Evolutionary conservation across 2,113 vertebrate genomes (phyloP).

Genomic region (Pithys albifrons): DNA sequence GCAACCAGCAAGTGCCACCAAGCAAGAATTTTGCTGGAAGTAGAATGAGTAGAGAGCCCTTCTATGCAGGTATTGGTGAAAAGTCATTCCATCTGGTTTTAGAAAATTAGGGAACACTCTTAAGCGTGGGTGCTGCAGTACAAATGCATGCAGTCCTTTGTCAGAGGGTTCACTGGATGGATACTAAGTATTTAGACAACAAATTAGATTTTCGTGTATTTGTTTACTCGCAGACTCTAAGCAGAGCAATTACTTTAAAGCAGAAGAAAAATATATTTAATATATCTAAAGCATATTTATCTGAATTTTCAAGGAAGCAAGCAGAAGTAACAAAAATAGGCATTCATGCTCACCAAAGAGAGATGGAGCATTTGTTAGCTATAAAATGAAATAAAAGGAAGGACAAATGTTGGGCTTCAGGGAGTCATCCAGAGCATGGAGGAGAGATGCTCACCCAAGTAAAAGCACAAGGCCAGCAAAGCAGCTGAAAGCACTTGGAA

Average conservation of each 20-base stretch:
- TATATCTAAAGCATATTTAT: background rate
- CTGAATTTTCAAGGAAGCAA: conserved; percentile 1
- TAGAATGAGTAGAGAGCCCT: background rate
- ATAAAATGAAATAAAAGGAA: background rate
- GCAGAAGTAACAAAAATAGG: background rate
- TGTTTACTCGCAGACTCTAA: background rate
- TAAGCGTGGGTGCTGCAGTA: background rate
- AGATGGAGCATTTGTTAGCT: background rate
- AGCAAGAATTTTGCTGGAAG: background rate
- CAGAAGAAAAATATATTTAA: background rate
- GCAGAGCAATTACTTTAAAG: background rate
- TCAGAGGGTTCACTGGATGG: background rate
- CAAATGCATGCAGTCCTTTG: background rate
- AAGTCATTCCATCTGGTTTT: background rate
- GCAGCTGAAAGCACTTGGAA: background rate
- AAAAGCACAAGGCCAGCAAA: background rate
- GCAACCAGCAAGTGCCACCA: background rate
- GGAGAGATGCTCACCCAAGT: background rate
- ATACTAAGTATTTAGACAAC: background rate
- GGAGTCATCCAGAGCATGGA: background rate
- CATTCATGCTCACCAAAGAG: background rate
- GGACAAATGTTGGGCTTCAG: background rate
- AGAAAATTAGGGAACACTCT: background rate
- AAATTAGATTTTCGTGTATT: background rate
- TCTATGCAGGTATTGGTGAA: background rate